A percentile compares a stretch with the other conserved stretches of the same genome.
Evolutionary conservation across 2,797 vertebrate genomes (phyloP).

Genomic region (Cyprinodon diabolis): DNA sequence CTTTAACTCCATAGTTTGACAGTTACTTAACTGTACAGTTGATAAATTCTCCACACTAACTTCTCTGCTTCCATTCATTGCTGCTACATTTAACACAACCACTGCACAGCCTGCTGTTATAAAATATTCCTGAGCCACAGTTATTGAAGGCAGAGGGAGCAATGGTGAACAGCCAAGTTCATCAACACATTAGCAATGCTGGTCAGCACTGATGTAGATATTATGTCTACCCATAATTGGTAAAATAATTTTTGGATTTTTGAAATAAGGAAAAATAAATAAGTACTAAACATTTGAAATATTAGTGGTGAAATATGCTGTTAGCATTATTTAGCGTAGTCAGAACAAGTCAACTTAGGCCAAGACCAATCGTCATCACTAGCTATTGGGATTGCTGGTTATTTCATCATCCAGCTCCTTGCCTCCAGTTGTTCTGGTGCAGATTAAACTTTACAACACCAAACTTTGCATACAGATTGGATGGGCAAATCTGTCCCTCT

Average conservation of each 20-base stretch:
- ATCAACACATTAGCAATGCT: background rate
- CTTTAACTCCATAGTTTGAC: too few species aligned
- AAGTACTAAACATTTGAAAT: conserved; percentile 25
- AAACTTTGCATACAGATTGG: conserved; percentile 41
- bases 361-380: conserved; percentile 36
- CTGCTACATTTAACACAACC: background rate
- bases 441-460: conserved; percentile 42
- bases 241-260: too few species aligned
- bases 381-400: conserved; percentile 47
- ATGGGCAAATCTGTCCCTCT: background rate
- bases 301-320: conserved; percentile 26
- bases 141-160: background rate
- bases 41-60: background rate
- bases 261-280: background rate
- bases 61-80: background rate
- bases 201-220: too few species aligned
- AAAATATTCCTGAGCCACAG: background rate
- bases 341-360: conserved; percentile 26
- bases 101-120: too few species aligned
- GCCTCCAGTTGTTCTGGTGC: conserved; percentile 17
- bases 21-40: background rate
- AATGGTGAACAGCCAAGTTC: too few species aligned
- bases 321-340: conserved; percentile 44
- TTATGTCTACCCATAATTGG: background rate
- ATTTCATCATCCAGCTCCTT: conserved; percentile 53